Evolutionary conservation across 2,888 invertebrate species (phyloP).

Genomic region (Cantharis nigra): DNA sequence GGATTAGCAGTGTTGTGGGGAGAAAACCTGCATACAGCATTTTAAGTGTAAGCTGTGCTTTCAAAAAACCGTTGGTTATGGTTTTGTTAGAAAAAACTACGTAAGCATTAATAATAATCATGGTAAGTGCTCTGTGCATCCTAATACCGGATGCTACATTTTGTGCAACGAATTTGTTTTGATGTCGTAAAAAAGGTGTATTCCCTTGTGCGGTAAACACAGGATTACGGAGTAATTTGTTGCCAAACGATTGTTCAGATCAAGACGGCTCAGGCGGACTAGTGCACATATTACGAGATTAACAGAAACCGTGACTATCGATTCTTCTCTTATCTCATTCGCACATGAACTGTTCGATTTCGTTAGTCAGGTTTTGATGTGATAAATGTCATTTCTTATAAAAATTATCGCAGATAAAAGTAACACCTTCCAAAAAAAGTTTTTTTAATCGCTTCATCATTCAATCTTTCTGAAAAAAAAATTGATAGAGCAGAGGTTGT

Average conservation of each 20-base stretch:
- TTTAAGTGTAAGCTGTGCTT: not conserved
- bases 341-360: constrained; percentile 51
- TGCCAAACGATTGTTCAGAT: constrained; percentile 43
- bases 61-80: not conserved
- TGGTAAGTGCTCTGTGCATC: not conserved
- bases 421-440: not conserved
- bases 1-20: not conserved
- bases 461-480: not conserved
- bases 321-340: constrained; percentile 50
- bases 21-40: not conserved
- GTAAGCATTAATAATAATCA: not conserved
- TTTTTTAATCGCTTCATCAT: not conserved
- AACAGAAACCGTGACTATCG: constrained; percentile 48
- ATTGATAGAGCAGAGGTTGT: not conserved
- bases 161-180: not conserved
- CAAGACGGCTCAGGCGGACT: constrained; percentile 36
- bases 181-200: constrained; percentile 1
- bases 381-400: constrained; percentile 22
- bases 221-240: constrained; percentile 43
- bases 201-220: constrained; percentile 22
- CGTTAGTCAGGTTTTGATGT: constrained; percentile 20
- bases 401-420: not conserved
- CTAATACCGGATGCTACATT: no score
- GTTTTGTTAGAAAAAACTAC: not conserved
- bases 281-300: constrained; percentile 44